phyloP scores from a whole-genome alignment of 2,888 invertebrate species.

The Mimachlamys varia region DNA sequence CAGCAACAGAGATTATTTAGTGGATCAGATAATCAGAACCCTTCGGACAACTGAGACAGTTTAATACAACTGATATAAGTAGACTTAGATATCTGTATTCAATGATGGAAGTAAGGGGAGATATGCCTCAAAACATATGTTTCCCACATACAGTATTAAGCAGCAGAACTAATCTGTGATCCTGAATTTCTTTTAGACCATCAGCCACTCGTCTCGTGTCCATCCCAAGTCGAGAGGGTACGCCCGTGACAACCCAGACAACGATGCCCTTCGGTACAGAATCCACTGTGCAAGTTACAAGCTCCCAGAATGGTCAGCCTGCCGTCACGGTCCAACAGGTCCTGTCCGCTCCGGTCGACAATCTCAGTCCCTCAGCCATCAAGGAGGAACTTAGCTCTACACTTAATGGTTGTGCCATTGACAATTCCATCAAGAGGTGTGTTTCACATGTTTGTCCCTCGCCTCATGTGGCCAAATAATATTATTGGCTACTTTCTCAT shows the following conservation, averaged over 20 bases:
- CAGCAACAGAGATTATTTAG: too few species aligned
- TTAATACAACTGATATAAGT: too few species aligned
- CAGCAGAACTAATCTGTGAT: background rate
- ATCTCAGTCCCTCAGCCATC: constrained; percentile 56
- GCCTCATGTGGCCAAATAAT: background rate
- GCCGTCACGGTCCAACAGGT: constrained; percentile 43
- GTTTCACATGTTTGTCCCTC: constrained; percentile 22
- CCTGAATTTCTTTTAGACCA: constrained; percentile 42
- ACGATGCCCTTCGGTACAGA: constrained; percentile 62
- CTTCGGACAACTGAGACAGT: too few species aligned
- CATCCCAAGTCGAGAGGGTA: constrained; percentile 53
- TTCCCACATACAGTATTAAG: too few species aligned
- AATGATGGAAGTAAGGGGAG: too few species aligned
- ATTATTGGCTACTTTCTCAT: too few species aligned
- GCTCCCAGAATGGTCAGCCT: constrained; percentile 55
- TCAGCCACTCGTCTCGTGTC: constrained; percentile 52
- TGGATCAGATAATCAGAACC: too few species aligned
- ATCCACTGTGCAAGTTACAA: constrained; percentile 58
- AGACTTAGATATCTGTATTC: too few species aligned
- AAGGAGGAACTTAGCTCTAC: constrained; percentile 65
- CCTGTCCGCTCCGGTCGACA: constrained; percentile 48
- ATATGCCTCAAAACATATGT: too few species aligned
- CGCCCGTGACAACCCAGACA: constrained; percentile 42
- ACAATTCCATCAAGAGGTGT: constrained; percentile 71
- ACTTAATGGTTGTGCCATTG: constrained; percentile 49